These are phyloP conservation scores for Synergus japonicus DNA, from an alignment of 2,888 invertebrate species.

Conservation along the genomic window DNA sequence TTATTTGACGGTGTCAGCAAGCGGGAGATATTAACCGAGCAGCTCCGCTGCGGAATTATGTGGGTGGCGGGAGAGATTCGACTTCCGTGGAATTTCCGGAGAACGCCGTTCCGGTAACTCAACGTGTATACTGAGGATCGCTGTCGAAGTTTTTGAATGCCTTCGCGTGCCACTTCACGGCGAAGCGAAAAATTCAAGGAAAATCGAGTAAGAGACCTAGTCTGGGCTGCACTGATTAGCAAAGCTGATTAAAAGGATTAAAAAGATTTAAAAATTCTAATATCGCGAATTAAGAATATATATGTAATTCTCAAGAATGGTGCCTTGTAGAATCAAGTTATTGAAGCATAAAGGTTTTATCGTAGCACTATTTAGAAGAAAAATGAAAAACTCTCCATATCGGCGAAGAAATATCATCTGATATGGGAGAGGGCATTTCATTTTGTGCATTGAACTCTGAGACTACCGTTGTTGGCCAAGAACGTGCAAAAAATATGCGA, in stretches of 20 bases:
- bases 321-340: no score
- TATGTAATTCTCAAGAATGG: neutral
- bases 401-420: neutral
- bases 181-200: slow-evolving; percentile 5
- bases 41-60: slow-evolving; percentile 66
- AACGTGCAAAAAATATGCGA: slow-evolving; percentile 62
- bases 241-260: neutral
- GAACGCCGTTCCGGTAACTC: slow-evolving; percentile 55
- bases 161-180: slow-evolving; percentile 7
- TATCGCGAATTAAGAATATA: neutral
- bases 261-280: neutral
- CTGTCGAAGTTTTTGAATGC: slow-evolving; percentile 36
- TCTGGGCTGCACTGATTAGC: neutral
- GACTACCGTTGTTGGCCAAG: slow-evolving; percentile 52
- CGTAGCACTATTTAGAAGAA: no score
- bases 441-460: slow-evolving; percentile 60
- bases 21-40: slow-evolving; percentile 69
- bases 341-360: no score
- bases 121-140: slow-evolving; percentile 15
- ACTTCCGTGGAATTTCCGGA: slow-evolving; percentile 66
- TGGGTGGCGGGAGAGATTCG: slow-evolving; percentile 62
- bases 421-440: neutral
- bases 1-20: slow-evolving; percentile 72
- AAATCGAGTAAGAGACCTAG: slow-evolving; percentile 1
- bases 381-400: neutral